Evolutionary conservation across 2,888 invertebrate species (phyloP).

Genomic region (Philereme transversata): DNA sequence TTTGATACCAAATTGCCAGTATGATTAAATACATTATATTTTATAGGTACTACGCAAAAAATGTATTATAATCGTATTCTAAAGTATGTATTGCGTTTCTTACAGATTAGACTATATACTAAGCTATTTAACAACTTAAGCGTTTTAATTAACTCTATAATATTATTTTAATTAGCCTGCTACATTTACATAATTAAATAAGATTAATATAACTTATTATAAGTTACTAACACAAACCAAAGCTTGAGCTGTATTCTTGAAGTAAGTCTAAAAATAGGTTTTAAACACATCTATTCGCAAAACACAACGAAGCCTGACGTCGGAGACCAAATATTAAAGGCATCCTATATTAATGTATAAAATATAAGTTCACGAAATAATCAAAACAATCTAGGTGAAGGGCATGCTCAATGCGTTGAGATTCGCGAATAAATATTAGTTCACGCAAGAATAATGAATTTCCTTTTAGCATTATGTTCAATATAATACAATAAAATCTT

Average conservation of each 20-base stretch:
- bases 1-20: conserved; percentile 54
- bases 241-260: conserved; percentile 34
- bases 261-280: conserved; percentile 9
- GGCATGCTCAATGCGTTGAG: conserved; percentile 19
- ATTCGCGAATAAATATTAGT: conserved; percentile 1
- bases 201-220: conserved; percentile 1
- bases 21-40: conserved; percentile 18
- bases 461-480: conserved; percentile 9
- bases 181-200: conserved; percentile 13
- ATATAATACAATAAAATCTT: conserved; percentile 16
- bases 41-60: conserved; percentile 6
- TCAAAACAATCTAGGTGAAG: conserved; percentile 1
- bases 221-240: conserved; percentile 10
- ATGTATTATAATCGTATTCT: conserved; percentile 11
- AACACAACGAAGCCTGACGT: conserved; percentile 10
- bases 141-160: conserved; percentile 19
- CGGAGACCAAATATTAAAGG: conserved; percentile 4
- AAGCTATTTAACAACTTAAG: conserved; percentile 18
- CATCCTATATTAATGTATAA: background rate
- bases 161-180: conserved; percentile 6
- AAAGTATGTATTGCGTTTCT: conserved; percentile 8
- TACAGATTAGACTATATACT: conserved; percentile 7
- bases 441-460: conserved; percentile 8
- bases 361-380: too few relatives aligned
- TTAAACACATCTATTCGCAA: conserved; percentile 7